Evolutionary conservation across 2,888 invertebrate genomes (phyloP), one percentile per base, ranked within the genome.

Genomic region (Cancer borealis): DNA sequence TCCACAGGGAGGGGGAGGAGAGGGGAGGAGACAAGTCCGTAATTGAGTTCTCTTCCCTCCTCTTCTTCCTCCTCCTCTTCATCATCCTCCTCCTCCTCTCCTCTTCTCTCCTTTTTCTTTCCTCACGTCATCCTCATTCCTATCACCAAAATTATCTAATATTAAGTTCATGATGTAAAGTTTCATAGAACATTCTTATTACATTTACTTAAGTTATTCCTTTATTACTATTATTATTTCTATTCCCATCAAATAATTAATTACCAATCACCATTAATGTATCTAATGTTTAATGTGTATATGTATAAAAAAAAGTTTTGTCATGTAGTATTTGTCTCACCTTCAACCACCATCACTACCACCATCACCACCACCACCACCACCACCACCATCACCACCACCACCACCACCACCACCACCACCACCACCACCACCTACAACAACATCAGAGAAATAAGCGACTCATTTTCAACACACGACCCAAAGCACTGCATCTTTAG

Each of bases 11-110:
- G 73, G 73, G 73, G 73, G 10, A 10, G 73, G 73, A 73, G 73
- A 26, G 73, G 26, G 73, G 73, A 0, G 5, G 84, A 84, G 84
- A 84, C 84, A 73, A 73, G 84, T 39, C 84, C 12, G 84, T 84
- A 84, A 84, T 84, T 84, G 84, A 84, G 84, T 84, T 84, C 39
- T 84, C 39, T 84, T 84, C 84, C 39, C 10, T 30, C 5, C 79
- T 14, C 30, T 30, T 84, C 79, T 14, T 84, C 79, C 39, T 84
- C 84, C 17, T 84, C 84, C 79, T 79, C 79, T 10, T 79, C 26
- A n/a, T 79, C 79, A 4, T 79, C 26, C 79, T 79, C 39, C 84
- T 39, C 84, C 39, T 84, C 39, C 12, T 84, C 17, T 30, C 30
- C 30, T 30, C 39, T 84, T 30, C 39, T 84, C 84, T 17, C 17